A percentile compares a stretch with the other conserved stretches of the same genome.
These are phyloP conservation scores for Urocolius indicus DNA, from an alignment of 2,113 vertebrate genomes.

Conservation along the genomic window DNA sequence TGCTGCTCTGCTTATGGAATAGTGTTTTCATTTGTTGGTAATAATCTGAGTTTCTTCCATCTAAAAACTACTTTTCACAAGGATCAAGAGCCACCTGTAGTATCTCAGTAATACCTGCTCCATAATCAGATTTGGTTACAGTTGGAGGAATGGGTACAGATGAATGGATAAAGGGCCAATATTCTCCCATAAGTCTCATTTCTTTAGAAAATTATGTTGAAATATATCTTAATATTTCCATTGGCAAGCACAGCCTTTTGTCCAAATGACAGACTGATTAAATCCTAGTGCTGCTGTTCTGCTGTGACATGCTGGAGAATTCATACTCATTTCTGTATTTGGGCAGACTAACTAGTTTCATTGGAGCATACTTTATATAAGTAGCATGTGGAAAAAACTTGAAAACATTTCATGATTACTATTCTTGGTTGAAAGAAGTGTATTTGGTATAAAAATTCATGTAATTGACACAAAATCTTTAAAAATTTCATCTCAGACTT, in stretches of 20 bases:
- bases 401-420: neutral
- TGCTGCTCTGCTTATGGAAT: neutral
- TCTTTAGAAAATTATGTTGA: neutral
- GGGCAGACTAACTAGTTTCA: neutral
- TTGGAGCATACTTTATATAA: neutral
- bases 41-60: neutral
- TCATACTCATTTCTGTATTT: neutral
- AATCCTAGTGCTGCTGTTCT: neutral
- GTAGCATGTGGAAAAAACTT: neutral
- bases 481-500: neutral
- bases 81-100: neutral
- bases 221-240: neutral
- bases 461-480: slow-evolving; percentile 10
- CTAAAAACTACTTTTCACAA: neutral
- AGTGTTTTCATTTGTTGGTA: neutral
- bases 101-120: neutral
- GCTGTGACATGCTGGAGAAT: neutral
- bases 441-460: neutral
- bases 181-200: neutral
- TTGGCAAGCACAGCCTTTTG: neutral
- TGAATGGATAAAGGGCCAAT: neutral
- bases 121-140: neutral
- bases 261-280: neutral
- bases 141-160: neutral
- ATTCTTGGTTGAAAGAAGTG: neutral